A percentile compares a stretch with the other conserved stretches of the same genome.
Evolutionary conservation across 2,888 invertebrate genomes (phyloP).

Genomic region (Ashinkailepas kermadecensis): DNA sequence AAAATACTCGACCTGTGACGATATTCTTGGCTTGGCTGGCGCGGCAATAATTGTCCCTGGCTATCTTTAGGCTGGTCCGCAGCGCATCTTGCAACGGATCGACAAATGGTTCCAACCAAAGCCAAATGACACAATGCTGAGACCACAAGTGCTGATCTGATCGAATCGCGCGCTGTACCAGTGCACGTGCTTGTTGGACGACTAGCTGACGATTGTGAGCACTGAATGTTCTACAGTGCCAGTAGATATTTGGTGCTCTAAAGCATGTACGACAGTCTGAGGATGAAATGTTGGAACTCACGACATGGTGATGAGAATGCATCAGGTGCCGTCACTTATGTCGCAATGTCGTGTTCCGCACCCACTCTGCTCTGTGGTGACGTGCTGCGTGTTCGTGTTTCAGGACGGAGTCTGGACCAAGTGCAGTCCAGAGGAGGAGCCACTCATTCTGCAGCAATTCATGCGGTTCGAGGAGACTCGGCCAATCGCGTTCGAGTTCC

Average conservation of each 20-base stretch:
- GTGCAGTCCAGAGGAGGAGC: slow-evolving; percentile 79
- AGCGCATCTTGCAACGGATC: not conserved
- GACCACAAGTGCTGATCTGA: no score
- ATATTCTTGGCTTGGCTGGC: not conserved
- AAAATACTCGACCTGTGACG: not conserved
- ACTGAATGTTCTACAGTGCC: no score
- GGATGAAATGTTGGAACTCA: no score
- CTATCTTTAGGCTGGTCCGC: not conserved
- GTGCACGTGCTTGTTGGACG: no score
- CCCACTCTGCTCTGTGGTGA: no score
- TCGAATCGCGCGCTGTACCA: no score
- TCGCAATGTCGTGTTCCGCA: no score
- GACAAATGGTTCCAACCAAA: not conserved
- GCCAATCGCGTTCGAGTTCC: slow-evolving; percentile 62
- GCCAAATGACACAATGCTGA: not conserved
- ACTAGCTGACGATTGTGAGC: no score
- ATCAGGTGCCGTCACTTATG: no score
- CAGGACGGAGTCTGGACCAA: slow-evolving; percentile 83
- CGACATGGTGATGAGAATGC: no score
- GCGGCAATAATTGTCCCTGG: not conserved
- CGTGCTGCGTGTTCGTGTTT: slow-evolving; percentile 35
- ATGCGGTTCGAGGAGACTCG: slow-evolving; percentile 82
- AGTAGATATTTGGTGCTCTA: no score
- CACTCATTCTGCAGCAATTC: slow-evolving; percentile 83
- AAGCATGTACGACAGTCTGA: no score